Conservation (phyloP, 2,888 invertebrate species). For the Sceliomorpha sp. region DNA sequence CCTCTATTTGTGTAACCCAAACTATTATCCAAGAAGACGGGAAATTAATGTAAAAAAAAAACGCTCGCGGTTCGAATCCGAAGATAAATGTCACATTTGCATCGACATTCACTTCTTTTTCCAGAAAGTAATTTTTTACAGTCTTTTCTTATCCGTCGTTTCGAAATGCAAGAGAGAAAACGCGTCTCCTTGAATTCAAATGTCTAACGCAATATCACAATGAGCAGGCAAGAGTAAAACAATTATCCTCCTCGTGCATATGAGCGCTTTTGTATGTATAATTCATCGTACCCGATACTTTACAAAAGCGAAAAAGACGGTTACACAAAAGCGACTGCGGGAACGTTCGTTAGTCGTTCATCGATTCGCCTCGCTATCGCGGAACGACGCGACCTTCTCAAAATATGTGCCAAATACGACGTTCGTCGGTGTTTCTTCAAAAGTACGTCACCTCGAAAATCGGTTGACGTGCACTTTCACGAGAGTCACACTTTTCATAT, state of each 20-base stretch:
- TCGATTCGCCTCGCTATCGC: not conserved
- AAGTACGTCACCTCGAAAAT: constrained; percentile 2
- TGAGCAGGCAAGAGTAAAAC: constrained; percentile 35
- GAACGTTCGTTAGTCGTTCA: constrained; percentile 14
- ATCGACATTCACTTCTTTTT: not conserved
- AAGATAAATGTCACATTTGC: too few species aligned
- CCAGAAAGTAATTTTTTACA: constrained; percentile 6
- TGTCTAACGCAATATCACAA: constrained; percentile 39
- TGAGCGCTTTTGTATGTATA: constrained; percentile 39
- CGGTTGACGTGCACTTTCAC: constrained; percentile 5
- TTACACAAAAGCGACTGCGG: constrained; percentile 28
- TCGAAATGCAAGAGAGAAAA: constrained; percentile 36
- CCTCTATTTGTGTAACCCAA: too few species aligned
- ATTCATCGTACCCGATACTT: constrained; percentile 36
- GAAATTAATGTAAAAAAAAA: not conserved
- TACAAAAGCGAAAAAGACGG: constrained; percentile 16
- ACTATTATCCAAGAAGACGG: too few species aligned
- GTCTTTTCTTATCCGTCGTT: constrained; percentile 1
- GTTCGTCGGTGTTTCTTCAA: not conserved
- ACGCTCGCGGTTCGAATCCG: too few species aligned
- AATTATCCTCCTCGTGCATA: constrained; percentile 35
- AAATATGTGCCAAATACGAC: not conserved
- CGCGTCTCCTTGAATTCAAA: constrained; percentile 38
- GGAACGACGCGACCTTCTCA: not conserved
- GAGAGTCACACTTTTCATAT: constrained; percentile 21